Percentiles rank a stretch among this genome's conserved stretches.
Evolutionary conservation across 2,888 invertebrate genomes (phyloP).

Genomic region (Sthenelais limicola): DNA sequence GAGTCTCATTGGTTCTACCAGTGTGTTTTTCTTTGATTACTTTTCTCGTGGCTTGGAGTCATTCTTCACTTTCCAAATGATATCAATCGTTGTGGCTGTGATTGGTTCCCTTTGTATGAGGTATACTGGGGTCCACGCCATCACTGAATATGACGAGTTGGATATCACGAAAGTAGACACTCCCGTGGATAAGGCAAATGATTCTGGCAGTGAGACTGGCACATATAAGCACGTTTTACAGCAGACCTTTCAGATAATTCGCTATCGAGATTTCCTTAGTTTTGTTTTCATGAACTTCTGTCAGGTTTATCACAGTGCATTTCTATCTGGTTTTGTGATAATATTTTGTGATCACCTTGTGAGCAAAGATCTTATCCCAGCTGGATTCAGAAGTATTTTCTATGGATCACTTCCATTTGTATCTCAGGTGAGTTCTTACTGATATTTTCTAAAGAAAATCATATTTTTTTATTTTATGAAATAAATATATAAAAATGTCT

Average conservation of each 20-base stretch:
- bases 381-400: conserved; percentile 56
- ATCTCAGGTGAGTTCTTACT: conserved; percentile 60
- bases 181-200: background rate
- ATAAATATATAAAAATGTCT: too few relatives aligned
- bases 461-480: too few relatives aligned
- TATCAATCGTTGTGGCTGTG: conserved; percentile 61
- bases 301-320: conserved; percentile 61
- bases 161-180: background rate
- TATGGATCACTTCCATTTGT: conserved; percentile 58
- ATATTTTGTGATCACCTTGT: conserved; percentile 64
- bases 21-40: conserved; percentile 60
- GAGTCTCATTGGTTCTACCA: conserved; percentile 56
- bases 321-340: conserved; percentile 59
- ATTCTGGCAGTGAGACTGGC: too few relatives aligned
- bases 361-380: conserved; percentile 54
- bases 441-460: too few relatives aligned
- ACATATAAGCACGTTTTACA: conserved; percentile 53
- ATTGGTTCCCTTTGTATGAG: conserved; percentile 58
- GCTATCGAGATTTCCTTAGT: conserved; percentile 59
- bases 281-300: conserved; percentile 66
- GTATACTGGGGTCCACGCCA: conserved; percentile 61
- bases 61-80: conserved; percentile 65
- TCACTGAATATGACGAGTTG: conserved; percentile 60
- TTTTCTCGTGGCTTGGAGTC: conserved; percentile 66
- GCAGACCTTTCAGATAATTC: conserved; percentile 60